A percentile compares a stretch with the other conserved stretches of the same genome.
These are phyloP conservation scores for Octodon degus DNA, from an alignment of 2,113 vertebrate genomes.

Conservation along the genomic window DNA sequence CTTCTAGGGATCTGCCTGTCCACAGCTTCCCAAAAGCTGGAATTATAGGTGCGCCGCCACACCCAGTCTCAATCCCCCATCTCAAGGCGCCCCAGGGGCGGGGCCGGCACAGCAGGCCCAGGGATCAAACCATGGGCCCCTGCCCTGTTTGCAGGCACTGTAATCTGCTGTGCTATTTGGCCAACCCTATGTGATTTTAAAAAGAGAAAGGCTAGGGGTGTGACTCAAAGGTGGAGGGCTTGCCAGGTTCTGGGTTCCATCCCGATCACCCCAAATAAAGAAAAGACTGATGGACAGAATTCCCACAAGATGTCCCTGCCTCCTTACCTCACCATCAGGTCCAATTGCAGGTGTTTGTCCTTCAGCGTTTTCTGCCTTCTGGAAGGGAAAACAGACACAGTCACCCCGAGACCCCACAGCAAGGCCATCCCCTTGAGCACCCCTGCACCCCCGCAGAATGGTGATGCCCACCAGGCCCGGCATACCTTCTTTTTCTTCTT, in stretches of 20 bases:
- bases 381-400: neutral
- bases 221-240: too few species aligned
- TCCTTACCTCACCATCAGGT: constrained; percentile 94
- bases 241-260: neutral
- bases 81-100: too few species aligned
- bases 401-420: neutral
- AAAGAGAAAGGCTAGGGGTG: neutral
- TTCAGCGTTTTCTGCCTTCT: constrained; percentile 93
- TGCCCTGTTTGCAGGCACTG: too few species aligned
- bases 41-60: too few species aligned
- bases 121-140: too few species aligned
- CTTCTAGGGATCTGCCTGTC: too few species aligned
- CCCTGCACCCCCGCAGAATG: fast-evolving
- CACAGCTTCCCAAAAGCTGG: too few species aligned
- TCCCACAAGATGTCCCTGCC: neutral
- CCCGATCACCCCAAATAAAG: neutral
- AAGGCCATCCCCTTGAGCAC: fast-evolving
- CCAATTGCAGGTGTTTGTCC: constrained; percentile 89
- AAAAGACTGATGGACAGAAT: neutral
- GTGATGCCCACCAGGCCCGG: neutral
- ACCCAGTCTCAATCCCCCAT: too few species aligned
- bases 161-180: too few species aligned
- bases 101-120: too few species aligned
- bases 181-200: too few species aligned
- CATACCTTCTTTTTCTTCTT: constrained; percentile 96